Conservation (phyloP, 2,113 vertebrate genomes). For the Thamnaconus septentrionalis region DNA sequence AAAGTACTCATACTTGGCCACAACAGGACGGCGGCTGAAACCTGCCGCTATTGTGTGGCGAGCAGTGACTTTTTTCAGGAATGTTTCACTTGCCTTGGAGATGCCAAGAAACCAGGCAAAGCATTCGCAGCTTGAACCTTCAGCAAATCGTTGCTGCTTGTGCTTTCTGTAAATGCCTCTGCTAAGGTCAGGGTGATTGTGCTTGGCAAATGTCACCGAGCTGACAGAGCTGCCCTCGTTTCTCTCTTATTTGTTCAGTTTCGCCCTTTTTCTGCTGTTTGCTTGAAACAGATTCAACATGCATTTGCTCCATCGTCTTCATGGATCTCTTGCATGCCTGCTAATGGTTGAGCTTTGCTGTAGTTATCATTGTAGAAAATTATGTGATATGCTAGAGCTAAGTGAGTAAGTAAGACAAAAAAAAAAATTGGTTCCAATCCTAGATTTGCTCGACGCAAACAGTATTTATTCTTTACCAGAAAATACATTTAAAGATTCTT, state of each 20-base stretch:
- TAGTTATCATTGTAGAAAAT: too few species aligned
- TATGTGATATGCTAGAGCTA: too few species aligned
- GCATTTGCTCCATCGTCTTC: not conserved
- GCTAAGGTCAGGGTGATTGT: conserved; percentile 32
- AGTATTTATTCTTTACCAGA: too few species aligned
- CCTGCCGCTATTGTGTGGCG: not conserved
- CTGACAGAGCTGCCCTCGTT: conserved; percentile 32
- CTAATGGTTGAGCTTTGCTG: not conserved
- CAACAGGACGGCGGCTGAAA: conserved; percentile 8
- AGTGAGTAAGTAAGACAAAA: too few species aligned
- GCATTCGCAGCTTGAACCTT: conserved; percentile 26
- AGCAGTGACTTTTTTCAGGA: conserved; percentile 4
- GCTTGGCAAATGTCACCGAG: conserved; percentile 46
- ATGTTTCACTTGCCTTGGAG: not conserved
- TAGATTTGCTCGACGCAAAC: too few species aligned
- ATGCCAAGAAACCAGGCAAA: conserved; percentile 16
- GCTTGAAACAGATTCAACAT: conserved; percentile 8
- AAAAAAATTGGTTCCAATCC: too few species aligned
- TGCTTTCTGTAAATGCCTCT: conserved; percentile 16
- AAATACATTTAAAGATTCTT: too few species aligned
- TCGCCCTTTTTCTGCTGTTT: conserved; percentile 13
- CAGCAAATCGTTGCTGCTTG: conserved; percentile 14
- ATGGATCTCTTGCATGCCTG: not conserved
- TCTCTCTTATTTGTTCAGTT: conserved; percentile 16
- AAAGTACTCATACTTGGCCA: conserved; percentile 18